A percentile compares a stretch with the other conserved stretches of the same genome.
These are phyloP conservation scores for Halichoeres trimaculatus DNA, from an alignment of 2,113 vertebrate species.

Conservation along the genomic window DNA sequence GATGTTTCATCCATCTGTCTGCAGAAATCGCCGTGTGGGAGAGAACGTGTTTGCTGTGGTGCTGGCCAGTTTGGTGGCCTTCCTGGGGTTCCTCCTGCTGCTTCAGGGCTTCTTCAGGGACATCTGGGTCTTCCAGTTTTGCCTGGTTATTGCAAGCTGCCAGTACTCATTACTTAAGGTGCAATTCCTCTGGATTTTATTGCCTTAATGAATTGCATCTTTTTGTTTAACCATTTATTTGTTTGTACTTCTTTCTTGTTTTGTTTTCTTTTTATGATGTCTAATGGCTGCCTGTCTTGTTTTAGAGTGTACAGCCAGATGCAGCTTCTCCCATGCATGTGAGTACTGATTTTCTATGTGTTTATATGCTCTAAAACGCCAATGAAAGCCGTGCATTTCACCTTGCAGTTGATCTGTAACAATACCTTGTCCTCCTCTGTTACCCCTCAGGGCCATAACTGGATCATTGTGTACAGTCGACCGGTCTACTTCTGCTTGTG, in stretches of 20 bases:
- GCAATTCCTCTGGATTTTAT: neutral
- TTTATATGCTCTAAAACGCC: neutral
- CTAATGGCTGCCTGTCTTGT: slow-evolving; percentile 22
- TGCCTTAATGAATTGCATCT: too few relatives aligned
- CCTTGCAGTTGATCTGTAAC: neutral
- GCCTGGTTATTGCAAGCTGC: slow-evolving; percentile 98
- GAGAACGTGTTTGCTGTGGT: slow-evolving; percentile 96
- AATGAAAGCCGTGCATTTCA: neutral
- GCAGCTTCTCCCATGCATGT: slow-evolving; percentile 94
- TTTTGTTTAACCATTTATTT: too few relatives aligned
- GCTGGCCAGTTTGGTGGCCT: slow-evolving; percentile 96
- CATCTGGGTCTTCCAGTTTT: slow-evolving; percentile 99
- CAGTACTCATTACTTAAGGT: slow-evolving; percentile 99
- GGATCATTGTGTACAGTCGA: slow-evolving; percentile 99
- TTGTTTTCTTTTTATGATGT: neutral
- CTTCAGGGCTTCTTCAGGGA: slow-evolving; percentile 97
- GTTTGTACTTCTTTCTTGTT: too few relatives aligned
- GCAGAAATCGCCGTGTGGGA: slow-evolving; percentile 93
- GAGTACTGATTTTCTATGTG: slow-evolving; percentile 70
- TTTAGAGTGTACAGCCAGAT: slow-evolving; percentile 91
- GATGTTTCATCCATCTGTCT: neutral
- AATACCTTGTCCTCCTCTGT: slow-evolving; percentile 28
- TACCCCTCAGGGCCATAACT: slow-evolving; percentile 92
- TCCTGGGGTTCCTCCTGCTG: slow-evolving; percentile 95
- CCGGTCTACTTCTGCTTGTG: slow-evolving; percentile 99